phyloP scores from a whole-genome alignment of 2,888 invertebrate species.

The Eilema depressum region DNA sequence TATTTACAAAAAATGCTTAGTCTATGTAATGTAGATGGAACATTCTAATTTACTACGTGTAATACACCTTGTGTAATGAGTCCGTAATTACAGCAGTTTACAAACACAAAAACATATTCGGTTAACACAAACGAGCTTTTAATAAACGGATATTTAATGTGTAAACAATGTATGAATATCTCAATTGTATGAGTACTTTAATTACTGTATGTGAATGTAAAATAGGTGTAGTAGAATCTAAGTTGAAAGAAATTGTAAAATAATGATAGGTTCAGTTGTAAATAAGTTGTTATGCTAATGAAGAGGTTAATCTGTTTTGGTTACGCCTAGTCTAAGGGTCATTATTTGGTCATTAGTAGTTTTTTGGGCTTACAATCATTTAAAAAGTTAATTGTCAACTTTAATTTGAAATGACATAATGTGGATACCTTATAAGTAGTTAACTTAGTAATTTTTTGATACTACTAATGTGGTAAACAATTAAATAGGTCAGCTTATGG shows the following conservation, averaged over 20 bases:
- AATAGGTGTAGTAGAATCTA: conserved; percentile 14
- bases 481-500: no score
- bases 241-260: conserved; percentile 43
- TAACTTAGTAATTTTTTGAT: no score
- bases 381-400: neutral
- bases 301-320: conserved; percentile 14
- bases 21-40: no score
- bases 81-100: conserved; percentile 38
- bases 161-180: conserved; percentile 21
- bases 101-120: conserved; percentile 32
- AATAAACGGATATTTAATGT: conserved; percentile 37
- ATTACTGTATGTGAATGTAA: conserved; percentile 15
- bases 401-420: neutral
- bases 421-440: no score
- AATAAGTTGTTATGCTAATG: conserved; percentile 22
- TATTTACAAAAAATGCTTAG: no score
- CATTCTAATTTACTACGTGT: no score
- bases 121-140: conserved; percentile 47
- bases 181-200: conserved; percentile 24
- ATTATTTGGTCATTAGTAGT: conserved; percentile 4
- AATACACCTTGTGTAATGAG: conserved; percentile 28
- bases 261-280: conserved; percentile 34
- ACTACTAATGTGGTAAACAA: neutral
- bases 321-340: conserved; percentile 1
- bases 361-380: neutral